Conservation (phyloP, 1,140 invertebrate species). For the Drosophila kurseongensis region DNA sequence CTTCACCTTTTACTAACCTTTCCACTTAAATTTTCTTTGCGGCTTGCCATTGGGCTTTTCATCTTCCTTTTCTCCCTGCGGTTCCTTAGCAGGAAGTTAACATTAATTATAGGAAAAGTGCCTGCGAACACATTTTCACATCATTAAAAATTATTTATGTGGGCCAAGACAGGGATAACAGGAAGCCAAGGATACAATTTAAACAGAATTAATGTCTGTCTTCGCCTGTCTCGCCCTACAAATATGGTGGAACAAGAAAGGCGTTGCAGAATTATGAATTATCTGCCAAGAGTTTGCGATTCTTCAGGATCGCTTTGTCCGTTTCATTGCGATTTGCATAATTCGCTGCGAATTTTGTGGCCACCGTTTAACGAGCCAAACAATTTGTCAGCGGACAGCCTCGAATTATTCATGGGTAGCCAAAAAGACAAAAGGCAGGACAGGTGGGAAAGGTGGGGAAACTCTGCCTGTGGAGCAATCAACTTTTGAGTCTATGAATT, state of each 20-base stretch:
- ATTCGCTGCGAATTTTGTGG: constrained; percentile 43
- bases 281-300: constrained; percentile 11
- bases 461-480: constrained; percentile 33
- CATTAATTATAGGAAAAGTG: constrained; percentile 56
- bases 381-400: constrained; percentile 53
- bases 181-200: constrained; percentile 49
- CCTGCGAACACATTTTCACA: constrained; percentile 53
- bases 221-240: background rate
- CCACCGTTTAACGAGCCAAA: constrained; percentile 54
- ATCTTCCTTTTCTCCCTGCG: constrained; percentile 10
- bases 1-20: constrained; percentile 20
- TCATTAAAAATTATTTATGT: constrained; percentile 71
- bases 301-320: constrained; percentile 1
- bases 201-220: constrained; percentile 47
- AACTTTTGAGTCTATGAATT: constrained; percentile 57
- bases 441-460: constrained; percentile 24
- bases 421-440: background rate
- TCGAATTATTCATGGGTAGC: constrained; percentile 47
- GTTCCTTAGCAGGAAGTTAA: constrained; percentile 13
- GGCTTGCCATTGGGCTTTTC: constrained; percentile 17
- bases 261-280: constrained; percentile 9
- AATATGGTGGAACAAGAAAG: constrained; percentile 1
- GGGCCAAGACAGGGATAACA: constrained; percentile 37
- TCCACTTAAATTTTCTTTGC: constrained; percentile 40
- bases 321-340: constrained; percentile 46